Evolutionary conservation across 2,797 vertebrate genomes (phyloP), one percentile per base, ranked within the genome.

Genomic region (Setipinna tenuifilis): DNA sequence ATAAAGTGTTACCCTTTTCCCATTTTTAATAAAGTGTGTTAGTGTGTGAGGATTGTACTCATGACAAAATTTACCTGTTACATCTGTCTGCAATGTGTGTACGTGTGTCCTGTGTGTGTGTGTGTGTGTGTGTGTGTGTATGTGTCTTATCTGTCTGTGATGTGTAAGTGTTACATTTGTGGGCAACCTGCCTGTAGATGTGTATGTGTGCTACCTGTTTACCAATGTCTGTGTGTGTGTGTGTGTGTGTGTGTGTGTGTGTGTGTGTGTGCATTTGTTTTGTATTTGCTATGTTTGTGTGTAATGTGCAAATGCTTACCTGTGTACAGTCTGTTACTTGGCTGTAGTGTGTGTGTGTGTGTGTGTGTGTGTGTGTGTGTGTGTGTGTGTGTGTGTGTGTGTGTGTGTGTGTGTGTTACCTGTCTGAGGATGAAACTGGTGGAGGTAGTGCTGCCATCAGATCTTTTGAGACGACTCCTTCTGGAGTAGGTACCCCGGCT

Each of bases 341-440:
- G 46, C 2, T 61, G 82, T 28, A 41, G 48, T 82, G 50, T 82
- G 54, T 61, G 14, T 16, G 57, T 2, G 31, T 83, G 57, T 59
- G 17, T 61, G 82, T 59, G 28, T 61, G 54, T 41, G 57, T 31
- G 23, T 61, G 82, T 83, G 82, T n/a, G 82, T 83, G n/a, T 58
- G 68, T 75, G 25, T 68, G 25, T 82, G 46, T 46, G 16, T 17
- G 28, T 16, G 12, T 28, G 25, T 31, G 25, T 31, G 25, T 35
- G 65, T 71, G 65, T 17, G 65, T 71, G 31, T 41, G 68, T 78
- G 31, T 21, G 71, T 78, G 48, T 87, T 95, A 98, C 98, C 98
- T 98, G 98, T 96, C 98, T 96, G 91, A 99, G 97, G 93, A 98
- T 99, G 94, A 99, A 99, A 91, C 98, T 98, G 92, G 98, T 99